Evolutionary conservation across 37 sponge, comb jelly and placozoan genomes (phyloP), one percentile per base, ranked within the genome.

Genomic region (Crambe crambe): DNA sequence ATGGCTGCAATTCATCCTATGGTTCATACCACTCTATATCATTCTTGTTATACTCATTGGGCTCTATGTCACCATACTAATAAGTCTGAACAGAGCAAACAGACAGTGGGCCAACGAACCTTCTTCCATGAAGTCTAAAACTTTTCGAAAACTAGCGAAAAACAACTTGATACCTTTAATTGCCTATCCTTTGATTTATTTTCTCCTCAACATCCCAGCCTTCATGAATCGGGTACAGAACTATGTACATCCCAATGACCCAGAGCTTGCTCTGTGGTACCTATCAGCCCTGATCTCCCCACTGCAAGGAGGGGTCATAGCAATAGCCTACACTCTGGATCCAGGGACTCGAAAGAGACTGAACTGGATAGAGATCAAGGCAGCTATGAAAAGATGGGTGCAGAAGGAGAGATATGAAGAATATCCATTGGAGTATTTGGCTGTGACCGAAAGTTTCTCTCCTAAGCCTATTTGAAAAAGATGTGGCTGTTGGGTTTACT

Each of bases 21-120:
- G 83, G 84, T 83, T 74, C 65, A 74, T 86, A 21, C 91, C 91
- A 3, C 61, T 83, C 23, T 25, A 68, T 59, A 58, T 66, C 20
- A 56, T 83, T 8, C 23, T 83, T 1, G 1, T 81, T 42, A 37
- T 73, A 0, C 67, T 86, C 0, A 0, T 74, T 12, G 62, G 68
- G 2, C 20, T 66, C 38, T 87, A 87, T 60, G n/a, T 74, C 60
- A 12, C 37, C 38, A 66, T 70, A 9, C 12, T 70, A 21, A 22
- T n/a, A 21, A 65, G 12, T 15, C 35, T 68, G n/a, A 9, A 17
- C 18, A 22, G 41, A 17, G 18, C 26, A 0, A 56, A 32, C 0
- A 64, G 37, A 25, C 32, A 22, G 2, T 47, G 74, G 57, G 20
- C 21, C 6, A 44, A 31, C 2, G 25, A 36, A 2, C 39, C 3